Base-by-base conservation (phyloP, 2,797 vertebrate genomes). In the Peromyscus nudipes region DNA sequence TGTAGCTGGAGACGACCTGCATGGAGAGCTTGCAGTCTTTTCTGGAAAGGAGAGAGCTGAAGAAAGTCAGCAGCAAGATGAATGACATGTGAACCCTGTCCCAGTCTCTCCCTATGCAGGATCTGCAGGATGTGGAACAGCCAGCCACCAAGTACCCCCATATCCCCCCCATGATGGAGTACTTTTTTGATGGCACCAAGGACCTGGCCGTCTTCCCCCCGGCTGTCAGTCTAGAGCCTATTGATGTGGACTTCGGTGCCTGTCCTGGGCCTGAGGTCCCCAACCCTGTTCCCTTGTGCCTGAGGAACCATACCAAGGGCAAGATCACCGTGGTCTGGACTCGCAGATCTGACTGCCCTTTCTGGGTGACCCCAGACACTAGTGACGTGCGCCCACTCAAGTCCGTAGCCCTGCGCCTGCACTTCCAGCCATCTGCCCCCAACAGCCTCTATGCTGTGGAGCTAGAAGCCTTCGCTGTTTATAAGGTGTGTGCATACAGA, bases 391-490 rank as follows among this genome's bases (percentile, higher is more conserved):
- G 98, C n/a, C 99, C 99, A 6, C 95, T 99, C 83, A 99, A 99
- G 97, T 99, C 99, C 94, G 99, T 98, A 16, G 98, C 98, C 73
- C 99, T 99, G 96, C 98, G 97, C 76, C 98, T 99, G 90, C 97
- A 97, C 90, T 99, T 99, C 98, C 97, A 97, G 13, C 99, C 99
- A 0, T 97, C 98, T 80, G 98, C 99, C 96, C 96, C 97, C 69
- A 99, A 99, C 96, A 97, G 96, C 75, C 97, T 99, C 81, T 99
- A 99, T 0, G 98, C 98, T 16, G 99, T 97, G 0, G 99, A 99
- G 90, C 98, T 99, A 0, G 99, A 99, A 98, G 99, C 99, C 95
- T 99, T 99, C 52, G 99, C 99, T 40, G 96, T 98, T 73, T 99
- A 99, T 91, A 99, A 99, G 99, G 99, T 99, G 76, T 94, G 98